phyloP scores from a whole-genome alignment of 2,888 invertebrate genomes.

The Heterodera filipjevi region DNA sequence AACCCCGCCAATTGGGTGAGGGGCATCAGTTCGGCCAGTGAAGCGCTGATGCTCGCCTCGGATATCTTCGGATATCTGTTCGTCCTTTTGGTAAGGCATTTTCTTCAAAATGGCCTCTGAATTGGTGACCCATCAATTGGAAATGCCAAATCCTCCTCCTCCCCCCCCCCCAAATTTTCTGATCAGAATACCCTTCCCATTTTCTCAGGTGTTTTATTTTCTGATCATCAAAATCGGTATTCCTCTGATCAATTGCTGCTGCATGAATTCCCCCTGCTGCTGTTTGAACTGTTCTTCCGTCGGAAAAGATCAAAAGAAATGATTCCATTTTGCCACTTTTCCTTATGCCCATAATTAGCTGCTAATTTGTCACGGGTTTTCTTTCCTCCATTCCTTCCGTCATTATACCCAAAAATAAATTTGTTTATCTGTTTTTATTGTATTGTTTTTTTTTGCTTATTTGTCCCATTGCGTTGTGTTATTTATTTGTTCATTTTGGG shows the following conservation, averaged over 20 bases:
- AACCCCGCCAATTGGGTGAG: slow-evolving; percentile 57
- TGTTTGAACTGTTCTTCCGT: neutral
- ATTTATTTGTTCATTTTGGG: neutral
- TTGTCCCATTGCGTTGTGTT: neutral
- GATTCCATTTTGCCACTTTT: neutral
- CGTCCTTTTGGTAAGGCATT: slow-evolving; percentile 38
- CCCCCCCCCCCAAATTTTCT: too few relatives aligned
- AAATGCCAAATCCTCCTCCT: neutral
- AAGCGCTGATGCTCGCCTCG: slow-evolving; percentile 50
- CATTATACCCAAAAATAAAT: neutral
- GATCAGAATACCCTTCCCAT: neutral
- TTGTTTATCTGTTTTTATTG: neutral
- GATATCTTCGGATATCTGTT: slow-evolving; percentile 50
- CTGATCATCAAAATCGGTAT: slow-evolving; percentile 51
- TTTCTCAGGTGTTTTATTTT: slow-evolving; percentile 42
- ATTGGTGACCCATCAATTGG: slow-evolving; percentile 5
- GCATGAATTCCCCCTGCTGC: neutral
- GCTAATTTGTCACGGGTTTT: neutral
- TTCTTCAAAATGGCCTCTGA: neutral
- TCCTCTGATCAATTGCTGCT: slow-evolving; percentile 51
- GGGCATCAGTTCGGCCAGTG: slow-evolving; percentile 52
- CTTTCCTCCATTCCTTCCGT: neutral
- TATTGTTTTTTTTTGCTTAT: neutral
- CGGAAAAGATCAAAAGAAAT: slow-evolving; percentile 12
- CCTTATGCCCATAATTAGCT: neutral